Conservation (phyloP, 1,140 invertebrate genomes). For the Eupristina koningsbergeri region DNA sequence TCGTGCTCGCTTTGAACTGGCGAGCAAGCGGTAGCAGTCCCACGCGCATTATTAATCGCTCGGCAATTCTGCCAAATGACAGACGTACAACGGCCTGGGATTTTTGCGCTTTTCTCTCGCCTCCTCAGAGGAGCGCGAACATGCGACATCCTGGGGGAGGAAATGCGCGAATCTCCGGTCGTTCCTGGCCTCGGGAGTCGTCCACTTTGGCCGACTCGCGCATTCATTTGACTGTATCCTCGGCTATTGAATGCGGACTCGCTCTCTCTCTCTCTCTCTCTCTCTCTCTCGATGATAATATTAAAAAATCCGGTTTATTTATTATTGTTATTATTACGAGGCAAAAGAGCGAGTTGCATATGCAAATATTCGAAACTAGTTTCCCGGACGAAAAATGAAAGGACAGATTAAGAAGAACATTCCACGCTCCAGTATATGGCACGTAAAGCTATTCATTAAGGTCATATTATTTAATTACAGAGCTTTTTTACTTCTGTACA, state of each 20-base stretch:
- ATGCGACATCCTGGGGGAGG: conserved; percentile 21
- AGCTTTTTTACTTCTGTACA: neutral
- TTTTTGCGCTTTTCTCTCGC: conserved; percentile 63
- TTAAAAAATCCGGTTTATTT: neutral
- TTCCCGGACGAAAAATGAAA: neutral
- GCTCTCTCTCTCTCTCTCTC: too few species aligned
- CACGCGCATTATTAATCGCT: conserved; percentile 70
- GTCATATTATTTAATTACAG: conserved; percentile 8
- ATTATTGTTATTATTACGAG: conserved; percentile 10
- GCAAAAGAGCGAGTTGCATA: neutral
- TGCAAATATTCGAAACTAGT: neutral
- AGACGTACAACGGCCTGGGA: conserved; percentile 59
- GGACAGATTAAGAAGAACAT: conserved; percentile 18
- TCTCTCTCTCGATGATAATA: neutral
- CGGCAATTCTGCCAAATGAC: conserved; percentile 67
- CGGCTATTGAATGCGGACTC: conserved; percentile 7
- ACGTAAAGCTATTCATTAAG: neutral
- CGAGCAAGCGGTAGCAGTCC: conserved; percentile 60
- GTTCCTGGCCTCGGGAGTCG: neutral
- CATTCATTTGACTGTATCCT: conserved; percentile 7
- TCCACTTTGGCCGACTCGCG: neutral
- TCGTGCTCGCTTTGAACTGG: conserved; percentile 65
- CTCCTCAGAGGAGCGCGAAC: neutral
- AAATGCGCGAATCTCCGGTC: neutral
- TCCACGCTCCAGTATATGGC: neutral